Evolutionary conservation across 2,797 vertebrate genomes (phyloP).

Genomic region (Okamejei kenojei): DNA sequence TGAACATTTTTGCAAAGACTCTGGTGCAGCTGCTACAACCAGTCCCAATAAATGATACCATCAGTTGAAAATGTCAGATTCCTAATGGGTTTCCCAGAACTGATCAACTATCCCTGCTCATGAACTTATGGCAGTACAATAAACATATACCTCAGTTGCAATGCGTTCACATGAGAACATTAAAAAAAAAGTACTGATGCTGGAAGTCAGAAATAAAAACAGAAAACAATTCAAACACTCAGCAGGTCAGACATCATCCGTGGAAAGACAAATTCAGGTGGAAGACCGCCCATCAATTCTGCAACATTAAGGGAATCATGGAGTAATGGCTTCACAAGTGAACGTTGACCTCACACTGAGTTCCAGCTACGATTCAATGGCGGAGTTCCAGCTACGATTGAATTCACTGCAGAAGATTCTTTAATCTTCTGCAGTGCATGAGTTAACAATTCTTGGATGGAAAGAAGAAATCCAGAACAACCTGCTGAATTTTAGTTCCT

Average conservation of each 20-base stretch:
- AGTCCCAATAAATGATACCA: not conserved
- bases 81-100: not conserved
- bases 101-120: not conserved
- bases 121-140: not conserved
- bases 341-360: too few species aligned
- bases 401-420: too few species aligned
- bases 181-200: too few species aligned
- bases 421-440: not conserved
- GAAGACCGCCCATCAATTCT: too few species aligned
- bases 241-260: too few species aligned
- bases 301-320: too few species aligned
- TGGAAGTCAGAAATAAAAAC: too few species aligned
- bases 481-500: not conserved
- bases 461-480: not conserved
- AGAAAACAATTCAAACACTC: too few species aligned
- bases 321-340: too few species aligned
- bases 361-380: too few species aligned
- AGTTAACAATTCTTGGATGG: not conserved
- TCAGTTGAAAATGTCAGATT: not conserved
- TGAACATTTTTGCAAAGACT: not conserved
- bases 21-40: not conserved
- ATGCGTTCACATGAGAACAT: not conserved
- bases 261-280: too few species aligned
- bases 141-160: not conserved
- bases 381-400: too few species aligned